Percentiles rank a stretch among this genome's conserved stretches.
phyloP scores from a whole-genome alignment of 2,888 invertebrate species.

The Phoronis australis region DNA sequence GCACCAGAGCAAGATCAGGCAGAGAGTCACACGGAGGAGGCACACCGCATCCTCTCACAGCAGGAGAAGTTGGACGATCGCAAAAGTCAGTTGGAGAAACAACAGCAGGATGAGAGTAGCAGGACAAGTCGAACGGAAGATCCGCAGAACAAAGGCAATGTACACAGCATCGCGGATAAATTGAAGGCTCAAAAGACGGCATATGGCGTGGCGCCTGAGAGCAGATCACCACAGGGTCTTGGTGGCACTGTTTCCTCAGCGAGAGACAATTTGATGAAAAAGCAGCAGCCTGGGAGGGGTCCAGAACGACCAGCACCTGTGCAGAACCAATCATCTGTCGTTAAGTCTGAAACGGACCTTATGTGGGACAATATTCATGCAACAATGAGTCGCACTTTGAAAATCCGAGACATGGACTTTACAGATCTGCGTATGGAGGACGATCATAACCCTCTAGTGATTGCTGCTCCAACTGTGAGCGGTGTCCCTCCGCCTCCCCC shows the following conservation, averaged over 20 bases:
- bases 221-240: too few species aligned
- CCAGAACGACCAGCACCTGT: slow-evolving; percentile 13
- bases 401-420: slow-evolving; percentile 91
- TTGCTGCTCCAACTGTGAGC: slow-evolving; percentile 52
- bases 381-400: slow-evolving; percentile 58
- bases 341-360: slow-evolving; percentile 83
- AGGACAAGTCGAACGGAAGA: not conserved
- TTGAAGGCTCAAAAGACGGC: not conserved
- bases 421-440: slow-evolving; percentile 85
- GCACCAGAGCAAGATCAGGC: slow-evolving; percentile 5
- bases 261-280: slow-evolving; percentile 84
- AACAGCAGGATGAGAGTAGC: not conserved
- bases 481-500: slow-evolving; percentile 26
- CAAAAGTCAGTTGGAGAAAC: not conserved
- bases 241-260: slow-evolving; percentile 87
- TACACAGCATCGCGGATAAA: slow-evolving; percentile 1
- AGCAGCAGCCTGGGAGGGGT: slow-evolving; percentile 69
- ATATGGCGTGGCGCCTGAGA: slow-evolving; percentile 7
- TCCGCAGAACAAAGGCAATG: not conserved
- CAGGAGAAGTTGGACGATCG: not conserved
- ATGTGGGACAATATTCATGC: slow-evolving; percentile 83
- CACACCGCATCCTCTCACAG: too few species aligned
- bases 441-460: slow-evolving; percentile 65
- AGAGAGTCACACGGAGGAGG: not conserved
- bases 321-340: too few species aligned